Base-by-base conservation (phyloP, 2,888 invertebrate genomes). In the Phaonia tiefii region DNA sequence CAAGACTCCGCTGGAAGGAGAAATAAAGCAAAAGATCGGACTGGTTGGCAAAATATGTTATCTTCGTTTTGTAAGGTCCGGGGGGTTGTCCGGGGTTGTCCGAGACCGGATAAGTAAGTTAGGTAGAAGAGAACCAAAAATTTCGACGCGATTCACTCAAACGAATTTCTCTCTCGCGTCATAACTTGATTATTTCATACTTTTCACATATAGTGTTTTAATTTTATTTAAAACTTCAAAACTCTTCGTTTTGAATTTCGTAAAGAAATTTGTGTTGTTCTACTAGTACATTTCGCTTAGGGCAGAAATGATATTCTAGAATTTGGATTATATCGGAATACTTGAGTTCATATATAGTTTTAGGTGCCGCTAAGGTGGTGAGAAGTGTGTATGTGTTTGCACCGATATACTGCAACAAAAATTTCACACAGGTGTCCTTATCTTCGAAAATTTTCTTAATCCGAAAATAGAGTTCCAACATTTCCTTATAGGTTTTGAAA, bases 281-380 rank as follows among this genome's bases (percentile, higher is more conserved):
- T 7, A 56, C 66, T 13, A 49, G 15, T 3, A n/a, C 5, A 15
- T 49, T 49, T n/a, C 4, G 11, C 17, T 66, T 56, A 2, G 75
- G 75, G 31, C 75, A 80, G 15, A 80, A 80, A 58, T 80, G 77
- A 22, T 10, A 49, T 54, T 80, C 65, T n/a, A 77, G 39, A 13
- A 74, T n/a, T 56, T 8, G 2, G 20, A 80, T 39, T 22, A 80
- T 74, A 15, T 80, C 56, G 17, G 70, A 56, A 69, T 77, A 80
- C 39, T 80, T 60, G n/a, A 77, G 15, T 2, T 65, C 26, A 17
- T 26, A 73, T 31, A 80, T 25, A 2, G 26, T 77, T 46, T 70
- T 73, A 1, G 77, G 77, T n/a, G 80, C 69, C n/a, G 65, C 72
- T 15, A 75, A 77, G 0, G 74, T 67, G 7, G 58, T 26, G 13